Percentiles rank a stretch among this genome's conserved stretches.
These are phyloP conservation scores for Cephus sareptanus DNA, from an alignment of 2,888 invertebrate genomes.

Conservation along the genomic window DNA sequence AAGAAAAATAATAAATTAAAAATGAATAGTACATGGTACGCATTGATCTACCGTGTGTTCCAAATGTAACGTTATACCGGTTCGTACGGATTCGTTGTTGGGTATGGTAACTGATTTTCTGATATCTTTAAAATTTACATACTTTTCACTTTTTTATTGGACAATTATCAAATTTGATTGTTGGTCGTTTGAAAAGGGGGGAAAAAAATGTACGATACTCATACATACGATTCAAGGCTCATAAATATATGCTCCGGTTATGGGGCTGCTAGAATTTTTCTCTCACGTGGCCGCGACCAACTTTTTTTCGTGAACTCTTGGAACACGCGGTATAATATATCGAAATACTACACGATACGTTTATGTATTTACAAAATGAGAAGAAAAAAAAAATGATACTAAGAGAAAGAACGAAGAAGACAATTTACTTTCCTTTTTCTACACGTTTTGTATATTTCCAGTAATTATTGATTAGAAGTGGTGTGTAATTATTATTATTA, in stretches of 20 bases:
- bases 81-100: not conserved
- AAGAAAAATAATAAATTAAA: conserved; percentile 18
- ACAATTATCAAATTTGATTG: not conserved
- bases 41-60: conserved; percentile 35
- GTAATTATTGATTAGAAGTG: conserved; percentile 38
- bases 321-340: conserved; percentile 35
- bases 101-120: not conserved
- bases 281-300: not conserved
- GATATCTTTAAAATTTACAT: not conserved
- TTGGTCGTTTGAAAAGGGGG: not conserved
- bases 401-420: conserved; percentile 20
- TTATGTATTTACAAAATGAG: conserved; percentile 42
- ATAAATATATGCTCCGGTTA: not conserved
- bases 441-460: conserved; percentile 53
- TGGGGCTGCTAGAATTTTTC: not conserved
- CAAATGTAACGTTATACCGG: conserved; percentile 10
- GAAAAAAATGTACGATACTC: not conserved
- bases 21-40: conserved; percentile 26
- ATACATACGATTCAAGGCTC: not conserved
- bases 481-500: conserved; percentile 43
- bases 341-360: conserved; percentile 43
- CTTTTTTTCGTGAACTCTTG: conserved; percentile 25
- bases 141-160: not conserved
- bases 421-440: conserved; percentile 52
- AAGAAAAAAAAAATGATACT: conserved; percentile 21